These are phyloP conservation scores for Colostygia pectinataria DNA, from an alignment of 2,888 invertebrate species.

Conservation along the genomic window DNA sequence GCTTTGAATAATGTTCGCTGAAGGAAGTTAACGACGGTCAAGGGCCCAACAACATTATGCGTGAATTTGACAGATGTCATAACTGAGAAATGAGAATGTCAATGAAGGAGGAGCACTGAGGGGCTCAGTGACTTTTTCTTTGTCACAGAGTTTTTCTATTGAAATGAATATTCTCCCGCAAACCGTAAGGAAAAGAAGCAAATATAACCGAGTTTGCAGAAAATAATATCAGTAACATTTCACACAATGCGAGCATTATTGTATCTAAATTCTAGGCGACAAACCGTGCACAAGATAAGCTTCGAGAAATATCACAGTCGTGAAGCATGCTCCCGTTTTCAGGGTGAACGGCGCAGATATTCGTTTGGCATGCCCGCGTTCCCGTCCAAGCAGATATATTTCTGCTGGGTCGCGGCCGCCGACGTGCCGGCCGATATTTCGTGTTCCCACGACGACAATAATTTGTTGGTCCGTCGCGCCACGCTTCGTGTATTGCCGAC, in stretches of 20 bases:
- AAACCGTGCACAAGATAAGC: constrained; percentile 32
- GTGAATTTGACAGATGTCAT: constrained; percentile 40
- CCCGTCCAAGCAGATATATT: constrained; percentile 52
- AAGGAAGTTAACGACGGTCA: constrained; percentile 38
- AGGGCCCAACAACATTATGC: constrained; percentile 38
- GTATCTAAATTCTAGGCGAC: constrained; percentile 28
- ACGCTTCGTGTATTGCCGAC: constrained; percentile 60
- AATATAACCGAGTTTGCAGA: constrained; percentile 4
- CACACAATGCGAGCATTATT: constrained; percentile 23
- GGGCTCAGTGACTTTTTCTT: constrained; percentile 27
- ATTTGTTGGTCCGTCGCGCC: constrained; percentile 75
- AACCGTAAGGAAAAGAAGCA: constrained; percentile 7
- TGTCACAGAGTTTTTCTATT: constrained; percentile 17
- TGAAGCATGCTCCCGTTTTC: constrained; percentile 27
- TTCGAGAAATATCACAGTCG: constrained; percentile 37
- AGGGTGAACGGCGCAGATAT: constrained; percentile 33
- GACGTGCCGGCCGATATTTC: constrained; percentile 68
- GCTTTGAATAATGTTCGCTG: constrained; percentile 36
- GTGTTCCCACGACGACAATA: constrained; percentile 75
- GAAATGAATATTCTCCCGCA: constrained; percentile 19
- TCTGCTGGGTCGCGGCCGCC: constrained; percentile 55
- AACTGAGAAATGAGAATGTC: constrained; percentile 37
- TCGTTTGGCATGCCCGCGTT: constrained; percentile 37
- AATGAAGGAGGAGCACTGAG: constrained; percentile 31
- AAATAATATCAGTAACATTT: constrained; percentile 22